Conservation (phyloP, 1,140 invertebrate genomes). For the Yoshiicerus persimilis region DNA sequence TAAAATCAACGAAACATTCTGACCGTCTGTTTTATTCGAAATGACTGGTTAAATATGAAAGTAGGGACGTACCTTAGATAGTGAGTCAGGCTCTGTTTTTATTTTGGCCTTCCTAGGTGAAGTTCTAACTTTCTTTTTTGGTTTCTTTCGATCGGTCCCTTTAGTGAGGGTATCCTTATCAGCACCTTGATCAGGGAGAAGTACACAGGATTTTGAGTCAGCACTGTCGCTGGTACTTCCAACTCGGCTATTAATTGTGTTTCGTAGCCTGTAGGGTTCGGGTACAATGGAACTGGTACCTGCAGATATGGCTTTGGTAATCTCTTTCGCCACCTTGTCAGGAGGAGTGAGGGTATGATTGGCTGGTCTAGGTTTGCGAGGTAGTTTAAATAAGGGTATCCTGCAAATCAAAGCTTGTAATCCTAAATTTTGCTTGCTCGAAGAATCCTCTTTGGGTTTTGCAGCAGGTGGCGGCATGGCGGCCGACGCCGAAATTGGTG, state of each 20-base stretch:
- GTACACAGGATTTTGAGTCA: neutral
- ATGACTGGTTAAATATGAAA: neutral
- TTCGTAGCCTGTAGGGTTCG: neutral
- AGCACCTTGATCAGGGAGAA: neutral
- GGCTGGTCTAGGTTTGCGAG: neutral
- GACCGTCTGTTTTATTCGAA: too few relatives aligned
- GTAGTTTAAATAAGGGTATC: conserved; percentile 33
- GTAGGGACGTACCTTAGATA: conserved; percentile 36
- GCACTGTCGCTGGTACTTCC: conserved; percentile 42
- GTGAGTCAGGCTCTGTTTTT: conserved; percentile 41
- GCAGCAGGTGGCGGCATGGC: neutral
- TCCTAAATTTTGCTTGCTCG: neutral
- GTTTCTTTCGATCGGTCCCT: conserved; percentile 5
- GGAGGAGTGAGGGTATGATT: neutral
- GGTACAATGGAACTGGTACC: neutral
- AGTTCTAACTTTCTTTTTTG: conserved; percentile 32
- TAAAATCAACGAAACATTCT: neutral
- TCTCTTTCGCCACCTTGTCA: neutral
- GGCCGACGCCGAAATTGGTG: neutral
- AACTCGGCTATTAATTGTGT: conserved; percentile 25
- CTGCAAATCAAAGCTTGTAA: conserved; percentile 30
- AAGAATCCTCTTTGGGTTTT: conserved; percentile 32
- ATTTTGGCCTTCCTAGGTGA: conserved; percentile 41
- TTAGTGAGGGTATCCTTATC: neutral
- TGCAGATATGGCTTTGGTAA: neutral